Base-by-base conservation (phyloP, 1,140 invertebrate species). In the Melipona quadrifasciata region DNA sequence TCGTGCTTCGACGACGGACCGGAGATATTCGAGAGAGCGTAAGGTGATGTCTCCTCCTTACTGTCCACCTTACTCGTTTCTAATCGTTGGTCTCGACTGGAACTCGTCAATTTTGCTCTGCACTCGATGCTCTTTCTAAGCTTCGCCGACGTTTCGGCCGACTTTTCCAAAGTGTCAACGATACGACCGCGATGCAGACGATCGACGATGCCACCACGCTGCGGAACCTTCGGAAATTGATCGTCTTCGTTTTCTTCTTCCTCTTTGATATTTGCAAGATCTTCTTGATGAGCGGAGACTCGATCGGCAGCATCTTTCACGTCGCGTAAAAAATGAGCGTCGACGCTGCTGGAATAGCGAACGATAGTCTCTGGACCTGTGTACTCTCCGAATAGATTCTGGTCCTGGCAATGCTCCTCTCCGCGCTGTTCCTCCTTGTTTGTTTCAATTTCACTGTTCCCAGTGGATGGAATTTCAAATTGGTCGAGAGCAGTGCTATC, bases 181-280 rank as follows among this genome's bases (percentile, higher is more conserved):
- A 4, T 11, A 31, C 6, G n/a, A 16, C 19, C 27, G 39, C 39
- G 39, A 39, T 5, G 34, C 5, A 4, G 34, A 39, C 34, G 34
- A 5, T 39, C 34, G 34, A 39, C 34, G 21, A n/a, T 4, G 55
- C 11, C 24, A 2, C 14, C 3, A 39, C 10, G 16, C 39, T 51
- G 24, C 12, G 11, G 19, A 24, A 58, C 16, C 1, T 64, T n/a
- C 1, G 61, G 24, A 6, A 47, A 57, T 57, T 51, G 19, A 0
- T 86, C 27, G 0, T 71, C 34, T 17, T 89, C 82, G 16, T 77
- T 83, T 64, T 88, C 89, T 58, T 90, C 86, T 71, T 93, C 93
- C 39, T 94, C 94, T 11, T 91, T 90, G 51, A 94, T 93, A 16
- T 81, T 86, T 5, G 87, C 89, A 12, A 94, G 88, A 85, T 94